These are phyloP conservation scores for Heterodera filipjevi DNA, from an alignment of 2,888 invertebrate genomes.

Conservation along the genomic window DNA sequence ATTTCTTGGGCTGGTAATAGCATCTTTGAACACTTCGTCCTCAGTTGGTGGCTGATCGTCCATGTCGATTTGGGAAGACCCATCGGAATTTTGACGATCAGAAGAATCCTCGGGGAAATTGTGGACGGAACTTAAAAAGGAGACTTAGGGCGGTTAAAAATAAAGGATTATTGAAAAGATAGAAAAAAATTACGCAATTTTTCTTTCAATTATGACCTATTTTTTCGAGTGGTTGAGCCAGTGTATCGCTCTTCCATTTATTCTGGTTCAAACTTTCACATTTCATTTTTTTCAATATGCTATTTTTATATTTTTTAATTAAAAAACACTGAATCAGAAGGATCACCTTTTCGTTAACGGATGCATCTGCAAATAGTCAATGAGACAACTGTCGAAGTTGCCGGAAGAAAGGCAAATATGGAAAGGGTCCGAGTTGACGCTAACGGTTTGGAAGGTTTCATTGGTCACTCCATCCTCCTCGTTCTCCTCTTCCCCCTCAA, in stretches of 20 bases:
- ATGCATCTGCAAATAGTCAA: conserved; percentile 57
- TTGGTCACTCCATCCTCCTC: conserved; percentile 27
- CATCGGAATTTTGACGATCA: not conserved
- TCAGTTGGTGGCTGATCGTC: too few species aligned
- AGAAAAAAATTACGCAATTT: too few species aligned
- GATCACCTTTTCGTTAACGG: conserved; percentile 60
- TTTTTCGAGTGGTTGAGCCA: too few species aligned
- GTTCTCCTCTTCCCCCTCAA: conserved; percentile 27
- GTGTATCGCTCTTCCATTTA: too few species aligned
- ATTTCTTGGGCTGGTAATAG: not conserved
- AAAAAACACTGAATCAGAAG: too few species aligned
- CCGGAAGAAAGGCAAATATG: conserved; percentile 58
- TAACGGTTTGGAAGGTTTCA: conserved; percentile 36
- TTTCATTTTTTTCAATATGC: too few species aligned
- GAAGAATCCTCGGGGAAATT: conserved; percentile 3
- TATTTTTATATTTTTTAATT: too few species aligned
- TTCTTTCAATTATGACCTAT: too few species aligned
- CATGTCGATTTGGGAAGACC: conserved; percentile 1
- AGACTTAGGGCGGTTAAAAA: too few species aligned
- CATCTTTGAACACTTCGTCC: conserved; percentile 18
- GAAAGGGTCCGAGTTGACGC: conserved; percentile 69
- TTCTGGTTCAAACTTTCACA: too few species aligned
- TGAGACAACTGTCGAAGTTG: conserved; percentile 55
- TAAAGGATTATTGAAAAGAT: not conserved
- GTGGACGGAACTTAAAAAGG: conserved; percentile 19